Evolutionary conservation across 1,140 invertebrate genomes (phyloP), one percentile per base, ranked within the genome.

Genomic region (Drosophila takahashii): DNA sequence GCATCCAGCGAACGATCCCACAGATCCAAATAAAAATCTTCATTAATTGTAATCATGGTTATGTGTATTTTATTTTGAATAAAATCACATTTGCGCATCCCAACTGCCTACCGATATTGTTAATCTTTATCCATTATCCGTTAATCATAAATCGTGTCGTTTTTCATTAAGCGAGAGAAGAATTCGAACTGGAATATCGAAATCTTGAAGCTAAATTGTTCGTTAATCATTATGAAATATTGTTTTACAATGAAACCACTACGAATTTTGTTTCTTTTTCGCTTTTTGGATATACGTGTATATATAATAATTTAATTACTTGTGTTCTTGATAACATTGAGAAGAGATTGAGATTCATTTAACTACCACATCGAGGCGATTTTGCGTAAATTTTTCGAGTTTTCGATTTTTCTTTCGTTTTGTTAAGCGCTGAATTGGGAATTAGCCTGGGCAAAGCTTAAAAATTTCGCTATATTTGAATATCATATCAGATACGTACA

Each of bases 51-150:
- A 89, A 89, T 80, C 71, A 56, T 85, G 62, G 76, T 79, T 72
- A 84, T 85, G 80, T 85, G 78, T 90, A 79, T 90, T 91, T 91
- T 91, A 91, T 91, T 91, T 91, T 86, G 77, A 91, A 91, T 91
- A 91, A 91, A 91, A 91, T 91, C 90, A 91, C 90, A 91, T 90
- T 90, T 87, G 81, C 83, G 87, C 81, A 71, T 87, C 66, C 69
- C 79, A 66, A 80, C 61, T 81, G 73, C 69, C 57, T 32, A 62
- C 42, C 45, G 45, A 67, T 64, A 48, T 50, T 48, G 60, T 62
- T 41, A 48, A 65, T 67, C 61, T 54, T 60, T 61, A n/a, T n/a
- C n/a, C n/a, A n/a, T n/a, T 22, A 22, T 22, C 22, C 22, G 60
- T 62, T 41, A 48, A 65, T 67, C 54, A 54, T 60, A 48, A 61